A percentile compares a stretch with the other conserved stretches of the same genome.
These are phyloP conservation scores for Cataglyphis altisquamis DNA, from an alignment of 2,888 invertebrate genomes.

Conservation along the genomic window DNA sequence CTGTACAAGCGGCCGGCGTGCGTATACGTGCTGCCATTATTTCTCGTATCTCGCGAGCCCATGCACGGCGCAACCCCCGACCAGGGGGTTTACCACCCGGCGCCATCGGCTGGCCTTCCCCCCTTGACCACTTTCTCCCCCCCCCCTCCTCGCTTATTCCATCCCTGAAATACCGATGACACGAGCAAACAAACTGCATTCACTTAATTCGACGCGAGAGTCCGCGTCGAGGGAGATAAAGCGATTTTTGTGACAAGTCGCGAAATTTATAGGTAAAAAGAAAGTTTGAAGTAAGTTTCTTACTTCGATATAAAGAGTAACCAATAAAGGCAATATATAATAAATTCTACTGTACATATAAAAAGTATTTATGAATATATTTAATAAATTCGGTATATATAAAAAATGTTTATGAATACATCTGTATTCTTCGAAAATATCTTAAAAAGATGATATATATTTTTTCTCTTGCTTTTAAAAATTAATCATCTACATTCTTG, in stretches of 20 bases:
- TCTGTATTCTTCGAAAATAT: neutral
- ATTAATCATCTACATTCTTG: neutral
- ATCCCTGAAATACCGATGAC: constrained; percentile 70
- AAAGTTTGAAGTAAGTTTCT: constrained; percentile 26
- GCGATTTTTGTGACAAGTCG: constrained; percentile 62
- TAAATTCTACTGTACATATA: neutral
- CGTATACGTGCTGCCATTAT: constrained; percentile 81
- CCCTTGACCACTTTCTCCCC: constrained; percentile 38
- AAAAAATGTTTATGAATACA: neutral
- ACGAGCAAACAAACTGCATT: constrained; percentile 74
- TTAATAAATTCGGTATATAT: neutral
- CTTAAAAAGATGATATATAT: neutral
- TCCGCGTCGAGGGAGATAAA: constrained; percentile 69
- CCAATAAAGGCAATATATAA: neutral
- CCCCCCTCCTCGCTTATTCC: constrained; percentile 41
- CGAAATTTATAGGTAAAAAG: constrained; percentile 36
- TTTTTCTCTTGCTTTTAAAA: neutral
- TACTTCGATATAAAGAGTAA: constrained; percentile 24
- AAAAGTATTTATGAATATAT: neutral
- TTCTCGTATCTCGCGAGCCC: constrained; percentile 84
- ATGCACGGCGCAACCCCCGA: constrained; percentile 75
- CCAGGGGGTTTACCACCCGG: constrained; percentile 53
- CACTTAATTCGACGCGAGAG: constrained; percentile 72
- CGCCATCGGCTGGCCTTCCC: constrained; percentile 53
- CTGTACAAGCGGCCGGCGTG: constrained; percentile 73